Base-by-base conservation (phyloP, 2,888 invertebrate species). In the Plebejus melissa region DNA sequence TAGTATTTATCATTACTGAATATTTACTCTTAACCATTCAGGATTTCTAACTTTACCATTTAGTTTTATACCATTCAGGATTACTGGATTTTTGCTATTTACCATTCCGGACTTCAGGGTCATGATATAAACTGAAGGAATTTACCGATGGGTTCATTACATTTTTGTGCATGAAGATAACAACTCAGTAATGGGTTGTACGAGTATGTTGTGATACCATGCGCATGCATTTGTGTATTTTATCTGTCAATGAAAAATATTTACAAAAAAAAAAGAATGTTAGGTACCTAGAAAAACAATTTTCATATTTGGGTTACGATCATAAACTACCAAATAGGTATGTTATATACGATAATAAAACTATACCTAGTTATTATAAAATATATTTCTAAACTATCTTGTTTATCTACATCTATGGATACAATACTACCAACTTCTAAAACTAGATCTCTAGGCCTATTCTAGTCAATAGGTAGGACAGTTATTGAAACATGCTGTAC, bases 151-250 rank as follows among this genome's bases (percentile, higher is more conserved):
- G 13, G 32, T 65, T 65, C 13, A 13, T 36, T 32, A 32, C 6
- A 36, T 65, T 65, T 28, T 16, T 16, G 65, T 65, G 32, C 65
- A 65, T 65, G 65, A 36, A 36, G 13, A 5, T 65, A 5, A 32
- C 32, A 65, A 65, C 65, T 36, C 13, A 65, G 9, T 32, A 65
- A 4, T 16, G 4, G 50, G 50, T 41, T 2, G 46, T 13, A 5
- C 22, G 3, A 32, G 65, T 70, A 46, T 46, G 46, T 70, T 11
- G 46, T 71, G 71, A 50, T 32, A 11, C 9, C 46, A 71, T 71
- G 71, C 71, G 71, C 71, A 71, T 71, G 71, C 71, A 46, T 4
- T 71, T 46, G 41, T 71, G 11, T 46, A 22, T 70, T 71, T 28
- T n/a, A 46, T 9, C 22, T 41, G 22, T 41, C 11, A 46, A 70